Evolutionary conservation across 1,140 invertebrate species (phyloP).

Genomic region (Caenorhabditis elegans): WBcel235 BX284605.5:2211001-2211500

Average conservation of each 20-base stretch:
- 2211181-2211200: not conserved
- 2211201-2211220: not conserved
- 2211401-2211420: too few relatives aligned
- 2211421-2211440: too few relatives aligned
- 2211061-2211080: not conserved
- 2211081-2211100: not conserved
- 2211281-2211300: not conserved
- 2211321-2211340: not conserved
- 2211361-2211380: too few relatives aligned
- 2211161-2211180: too few relatives aligned
- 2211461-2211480: too few relatives aligned
- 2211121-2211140: not conserved
- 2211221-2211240: not conserved
- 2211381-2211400: too few relatives aligned
- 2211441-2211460: too few relatives aligned
- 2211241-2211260: not conserved
- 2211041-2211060: not conserved
- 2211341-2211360: not conserved
- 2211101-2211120: not conserved
- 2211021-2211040: not conserved
- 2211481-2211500: too few relatives aligned
- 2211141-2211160: too few relatives aligned
- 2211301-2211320: not conserved
- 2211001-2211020: not conserved
- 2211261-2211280: not conserved